A percentile compares a stretch with the other conserved stretches of the same genome.
Conservation (phyloP, 2,888 invertebrate species). For the Amblyjoppa proteus region DNA sequence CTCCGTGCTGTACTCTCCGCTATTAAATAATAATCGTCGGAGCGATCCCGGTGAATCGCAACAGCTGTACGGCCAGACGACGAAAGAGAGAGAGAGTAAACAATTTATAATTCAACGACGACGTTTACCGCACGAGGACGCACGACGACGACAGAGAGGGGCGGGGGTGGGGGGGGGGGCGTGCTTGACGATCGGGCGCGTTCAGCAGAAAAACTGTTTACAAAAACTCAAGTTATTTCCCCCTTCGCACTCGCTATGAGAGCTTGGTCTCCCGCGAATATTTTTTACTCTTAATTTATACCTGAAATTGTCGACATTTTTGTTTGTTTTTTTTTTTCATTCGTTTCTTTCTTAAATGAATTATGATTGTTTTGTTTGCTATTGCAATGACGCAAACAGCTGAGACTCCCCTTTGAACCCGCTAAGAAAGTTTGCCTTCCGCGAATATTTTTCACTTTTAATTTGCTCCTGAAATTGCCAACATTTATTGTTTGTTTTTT, state of each 20-base stretch:
- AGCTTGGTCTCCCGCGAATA: not conserved
- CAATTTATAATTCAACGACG: conserved; percentile 56
- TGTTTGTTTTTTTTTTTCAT: not conserved
- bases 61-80: conserved; percentile 1
- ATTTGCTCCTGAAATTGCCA: no score
- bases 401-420: no score
- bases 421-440: no score
- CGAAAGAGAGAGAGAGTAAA: conserved; percentile 19
- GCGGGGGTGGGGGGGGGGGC: not conserved
- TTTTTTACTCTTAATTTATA: not conserved
- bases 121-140: conserved; percentile 4
- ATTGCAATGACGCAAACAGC: no score
- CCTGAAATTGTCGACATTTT: not conserved
- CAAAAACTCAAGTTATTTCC: conserved; percentile 1
- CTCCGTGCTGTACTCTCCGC: not conserved
- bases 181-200: not conserved
- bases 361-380: no score
- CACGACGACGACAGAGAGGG: conserved; percentile 2
- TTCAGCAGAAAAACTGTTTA: conserved; percentile 24
- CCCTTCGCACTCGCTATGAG: not conserved
- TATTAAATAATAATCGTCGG: conserved; percentile 22
- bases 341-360: no score
- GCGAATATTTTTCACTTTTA: no score
- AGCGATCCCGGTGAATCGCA: conserved; percentile 16
- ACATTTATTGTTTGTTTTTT: not conserved